Evolutionary conservation across 2,888 invertebrate genomes (phyloP), one percentile per base, ranked within the genome.

Genomic region (Entomobrya proxima): DNA sequence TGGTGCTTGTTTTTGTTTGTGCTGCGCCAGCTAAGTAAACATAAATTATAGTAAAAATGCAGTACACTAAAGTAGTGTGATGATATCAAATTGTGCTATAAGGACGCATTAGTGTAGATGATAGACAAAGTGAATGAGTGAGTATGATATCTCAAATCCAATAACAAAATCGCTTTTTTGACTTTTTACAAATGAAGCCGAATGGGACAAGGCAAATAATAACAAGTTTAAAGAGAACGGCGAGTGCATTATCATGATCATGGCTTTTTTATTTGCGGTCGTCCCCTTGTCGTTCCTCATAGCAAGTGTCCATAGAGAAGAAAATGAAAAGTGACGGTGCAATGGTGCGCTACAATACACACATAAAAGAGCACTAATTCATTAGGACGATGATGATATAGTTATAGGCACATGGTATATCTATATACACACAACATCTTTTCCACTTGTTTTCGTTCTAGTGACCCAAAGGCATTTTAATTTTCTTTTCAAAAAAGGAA

Each of bases 391-490:
- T 9, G 2, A 24, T 47, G 47, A 9, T n/a, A n/a, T n/a, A n/a
- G n/a, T n/a, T n/a, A 5, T 35, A 35, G 32, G 61, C 37, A 64
- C 37, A 2, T n/a, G n/a, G n/a, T n/a, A n/a, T n/a, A n/a, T n/a
- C n/a, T n/a, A n/a, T n/a, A n/a, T n/a, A n/a, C n/a, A n/a, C n/a
- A 64, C 27, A 4, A 4, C 58, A 15, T 32, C 58, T 58, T 7
- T 37, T 55, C 55, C 27, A 55, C 55, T 55, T 27, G 1, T 21
- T 67, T 67, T 21, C 40, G 67, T 67, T 67, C 67, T 67, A 67
- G 67, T 67, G 67, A 67, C 67, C 67, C 40, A 40, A 67, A 67
- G 67, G 40, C 64, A 64, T 64, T 64, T 37, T 64, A 18, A 64
- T 64, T 64, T 64, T 64, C 18, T 35, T 58, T 64, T 64, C 40